Evolutionary conservation across 1,140 invertebrate genomes (phyloP).

Genomic region (Megalopta genalis): DNA sequence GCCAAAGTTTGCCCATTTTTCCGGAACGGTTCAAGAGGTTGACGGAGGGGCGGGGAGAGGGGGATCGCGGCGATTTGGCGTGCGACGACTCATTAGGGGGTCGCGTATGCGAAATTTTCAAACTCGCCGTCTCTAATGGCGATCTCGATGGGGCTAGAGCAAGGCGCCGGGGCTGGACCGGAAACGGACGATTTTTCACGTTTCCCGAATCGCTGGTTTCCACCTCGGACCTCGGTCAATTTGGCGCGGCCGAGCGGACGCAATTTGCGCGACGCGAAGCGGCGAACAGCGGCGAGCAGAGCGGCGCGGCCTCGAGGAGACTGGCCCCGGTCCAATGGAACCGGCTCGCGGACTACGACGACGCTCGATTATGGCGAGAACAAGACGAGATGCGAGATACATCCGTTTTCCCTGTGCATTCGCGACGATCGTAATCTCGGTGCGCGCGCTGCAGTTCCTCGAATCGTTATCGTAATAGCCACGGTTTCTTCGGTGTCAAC

Average conservation of each 20-base stretch:
- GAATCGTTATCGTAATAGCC: too few species aligned
- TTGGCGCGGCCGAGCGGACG: slow-evolving; percentile 37
- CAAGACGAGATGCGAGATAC: too few species aligned
- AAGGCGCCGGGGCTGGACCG: neutral
- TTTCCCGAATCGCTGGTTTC: neutral
- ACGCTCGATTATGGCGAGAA: slow-evolving; percentile 54
- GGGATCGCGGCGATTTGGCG: neutral
- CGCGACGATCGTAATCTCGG: too few species aligned
- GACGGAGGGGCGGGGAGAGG: too few species aligned
- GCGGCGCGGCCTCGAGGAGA: slow-evolving; percentile 16
- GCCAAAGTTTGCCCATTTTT: neutral
- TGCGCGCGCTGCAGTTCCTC: too few species aligned
- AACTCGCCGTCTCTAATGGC: neutral
- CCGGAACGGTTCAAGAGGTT: too few species aligned
- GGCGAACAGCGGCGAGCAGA: too few species aligned
- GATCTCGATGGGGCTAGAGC: neutral
- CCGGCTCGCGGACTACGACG: neutral
- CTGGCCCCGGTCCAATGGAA: slow-evolving; percentile 38
- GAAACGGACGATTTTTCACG: slow-evolving; percentile 13
- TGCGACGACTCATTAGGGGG: neutral
- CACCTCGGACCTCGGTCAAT: slow-evolving; percentile 48
- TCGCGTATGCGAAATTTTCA: neutral
- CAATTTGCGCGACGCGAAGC: slow-evolving; percentile 19
- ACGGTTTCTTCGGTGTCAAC: too few species aligned
- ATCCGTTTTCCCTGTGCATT: too few species aligned